These are phyloP conservation scores for Amphiprion clarkii DNA, from an alignment of 2,797 vertebrate species.

Conservation along the genomic window DNA sequence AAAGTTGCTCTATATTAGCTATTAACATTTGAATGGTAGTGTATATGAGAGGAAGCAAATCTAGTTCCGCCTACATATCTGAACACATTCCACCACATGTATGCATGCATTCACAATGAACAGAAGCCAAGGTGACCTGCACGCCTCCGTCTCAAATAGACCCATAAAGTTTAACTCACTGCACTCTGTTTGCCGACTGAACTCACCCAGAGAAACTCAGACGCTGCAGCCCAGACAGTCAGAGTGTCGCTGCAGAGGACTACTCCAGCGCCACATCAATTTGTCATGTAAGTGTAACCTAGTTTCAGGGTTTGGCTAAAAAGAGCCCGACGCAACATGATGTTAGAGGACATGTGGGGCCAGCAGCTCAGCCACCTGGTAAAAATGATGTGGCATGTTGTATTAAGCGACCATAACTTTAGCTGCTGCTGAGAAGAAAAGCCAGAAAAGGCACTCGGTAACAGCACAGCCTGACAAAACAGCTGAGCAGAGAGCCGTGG, in stretches of 20 bases:
- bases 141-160: constrained; percentile 25
- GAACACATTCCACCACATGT: neutral
- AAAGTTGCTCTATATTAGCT: no score
- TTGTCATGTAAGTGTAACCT: constrained; percentile 55
- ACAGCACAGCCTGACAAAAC: neutral
- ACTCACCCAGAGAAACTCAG: constrained; percentile 21
- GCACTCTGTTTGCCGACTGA: neutral
- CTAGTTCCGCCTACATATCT: no score
- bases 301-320: constrained; percentile 56
- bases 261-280: constrained; percentile 36
- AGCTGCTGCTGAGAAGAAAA: constrained; percentile 18
- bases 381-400: constrained; percentile 47
- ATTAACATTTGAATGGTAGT: no score
- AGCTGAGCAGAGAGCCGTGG: constrained; percentile 9
- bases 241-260: constrained; percentile 11
- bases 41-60: no score
- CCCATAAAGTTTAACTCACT: constrained; percentile 28
- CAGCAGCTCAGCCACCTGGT: constrained; percentile 45
- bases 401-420: constrained; percentile 13
- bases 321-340: constrained; percentile 28
- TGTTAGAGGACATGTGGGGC: constrained; percentile 38
- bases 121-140: constrained; percentile 40
- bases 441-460: constrained; percentile 15
- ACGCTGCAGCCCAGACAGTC: constrained; percentile 3
- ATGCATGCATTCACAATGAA: neutral